phyloP scores from a whole-genome alignment of 2,888 invertebrate species.

The Physocephala rufipes region DNA sequence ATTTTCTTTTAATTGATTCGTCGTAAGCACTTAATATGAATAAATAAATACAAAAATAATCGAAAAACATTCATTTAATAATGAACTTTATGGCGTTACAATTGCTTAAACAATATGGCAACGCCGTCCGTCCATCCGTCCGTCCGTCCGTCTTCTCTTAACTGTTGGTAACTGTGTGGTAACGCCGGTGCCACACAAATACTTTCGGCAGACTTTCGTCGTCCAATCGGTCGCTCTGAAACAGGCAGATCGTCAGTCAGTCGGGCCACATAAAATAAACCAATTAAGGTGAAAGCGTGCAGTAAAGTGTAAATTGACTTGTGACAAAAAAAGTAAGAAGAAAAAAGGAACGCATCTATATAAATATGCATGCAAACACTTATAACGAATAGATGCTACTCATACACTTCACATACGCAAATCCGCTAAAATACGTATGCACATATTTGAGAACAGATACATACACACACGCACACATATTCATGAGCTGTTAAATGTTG shows the following conservation, averaged over 20 bases:
- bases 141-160: no score
- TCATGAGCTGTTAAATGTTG: background rate
- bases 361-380: conserved; percentile 3
- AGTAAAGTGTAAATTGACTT: conserved; percentile 30
- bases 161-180: conserved; percentile 2
- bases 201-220: no score
- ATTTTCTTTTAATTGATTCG: no score
- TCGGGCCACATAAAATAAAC: conserved; percentile 22
- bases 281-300: conserved; percentile 34
- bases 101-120: conserved; percentile 9
- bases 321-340: conserved; percentile 33
- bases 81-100: no score
- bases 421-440: background rate
- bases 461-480: background rate
- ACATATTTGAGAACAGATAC: background rate
- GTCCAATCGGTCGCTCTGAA: no score
- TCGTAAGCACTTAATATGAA: no score
- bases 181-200: conserved; percentile 17
- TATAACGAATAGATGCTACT: background rate
- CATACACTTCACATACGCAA: background rate
- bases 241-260: background rate
- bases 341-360: conserved; percentile 10
- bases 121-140: background rate
- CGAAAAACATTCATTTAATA: no score
- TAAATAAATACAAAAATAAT: no score